Base-by-base conservation (phyloP, 2,113 vertebrate genomes). In the Paraplagusia blochii region DNA sequence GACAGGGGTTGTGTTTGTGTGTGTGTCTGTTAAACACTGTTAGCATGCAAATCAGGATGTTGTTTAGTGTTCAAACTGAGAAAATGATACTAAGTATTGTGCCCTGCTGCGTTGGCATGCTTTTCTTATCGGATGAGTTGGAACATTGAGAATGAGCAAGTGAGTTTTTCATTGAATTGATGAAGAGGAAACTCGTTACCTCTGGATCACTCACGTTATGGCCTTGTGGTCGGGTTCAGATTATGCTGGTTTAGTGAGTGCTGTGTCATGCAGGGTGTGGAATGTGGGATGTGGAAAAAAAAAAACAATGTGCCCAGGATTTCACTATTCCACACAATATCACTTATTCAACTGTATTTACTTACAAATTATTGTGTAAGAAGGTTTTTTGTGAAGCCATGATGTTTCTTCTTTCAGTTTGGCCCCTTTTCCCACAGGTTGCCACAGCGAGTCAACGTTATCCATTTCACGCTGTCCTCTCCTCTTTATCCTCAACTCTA, bases 21-120 rank as follows among this genome's bases (percentile, higher is more conserved):
- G 38, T 7, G 38, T 38, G 14, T 15, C 50, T 9, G 19, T 51
- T 51, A 55, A 51, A 47, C 11, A 45, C 44, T 8, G 64, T 66
- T 64, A 63, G 58, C 50, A 76, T 77, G 57, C 64, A 77, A 69
- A 81, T 74, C 11, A 53, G 15, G 13, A 19, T 4, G 36, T 17
- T 67, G 39, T 40, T 61, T 46, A 45, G 35, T 22, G 53, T 18
- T 74, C 66, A 54, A 34, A 35, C 40, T 13, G 53, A 2, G 40
- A 11, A 61, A 67, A 47, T 13, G 1, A 44, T 44, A 39, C 22
- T 18, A 46, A 60, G 58, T 58, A 59, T 53, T 9, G 52, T 36
- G 51, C 38, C 61, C 43, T 44, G 61, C 57, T 63, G 66, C 3
- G 46, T 15, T 57, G 50, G 55, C 34, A 64, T 44, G 18, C 8